Conservation (phyloP, 2,113 vertebrate genomes). For the Calidris pugnax region DNA sequence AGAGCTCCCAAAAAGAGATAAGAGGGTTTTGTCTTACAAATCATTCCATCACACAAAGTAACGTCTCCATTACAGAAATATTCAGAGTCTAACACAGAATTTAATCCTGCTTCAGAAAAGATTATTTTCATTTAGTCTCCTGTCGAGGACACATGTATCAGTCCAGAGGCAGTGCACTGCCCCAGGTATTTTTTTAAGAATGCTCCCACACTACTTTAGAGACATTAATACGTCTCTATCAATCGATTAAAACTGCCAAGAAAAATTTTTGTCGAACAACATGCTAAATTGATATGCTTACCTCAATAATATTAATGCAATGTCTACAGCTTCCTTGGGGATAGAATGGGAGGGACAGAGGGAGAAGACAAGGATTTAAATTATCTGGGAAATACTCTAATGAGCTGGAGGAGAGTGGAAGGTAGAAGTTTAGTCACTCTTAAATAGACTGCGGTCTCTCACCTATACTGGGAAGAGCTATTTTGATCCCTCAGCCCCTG, state of each 20-base stretch:
- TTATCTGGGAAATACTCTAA: neutral
- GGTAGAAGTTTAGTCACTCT: neutral
- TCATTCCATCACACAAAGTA: neutral
- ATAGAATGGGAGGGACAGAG: neutral
- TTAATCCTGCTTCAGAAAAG: neutral
- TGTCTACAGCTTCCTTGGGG: neutral
- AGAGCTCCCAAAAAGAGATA: neutral
- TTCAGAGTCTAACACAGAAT: neutral
- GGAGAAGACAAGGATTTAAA: neutral
- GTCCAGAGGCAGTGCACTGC: neutral
- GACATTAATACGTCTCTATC: neutral
- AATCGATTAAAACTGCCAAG: neutral
- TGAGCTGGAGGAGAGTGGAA: neutral
- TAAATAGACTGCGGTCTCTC: neutral
- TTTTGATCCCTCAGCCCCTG: neutral
- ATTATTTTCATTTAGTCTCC: neutral
- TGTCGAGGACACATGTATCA: neutral
- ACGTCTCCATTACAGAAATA: neutral
- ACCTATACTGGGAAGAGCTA: neutral
- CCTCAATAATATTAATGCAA: neutral
- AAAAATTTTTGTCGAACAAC: neutral
- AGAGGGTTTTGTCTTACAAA: neutral
- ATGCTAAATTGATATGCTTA: neutral
- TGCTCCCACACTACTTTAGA: fast-evolving
- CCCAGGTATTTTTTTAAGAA: neutral